Conservation (phyloP, 2,797 vertebrate genomes). For the Schizopygopsis malacanthus region DNA sequence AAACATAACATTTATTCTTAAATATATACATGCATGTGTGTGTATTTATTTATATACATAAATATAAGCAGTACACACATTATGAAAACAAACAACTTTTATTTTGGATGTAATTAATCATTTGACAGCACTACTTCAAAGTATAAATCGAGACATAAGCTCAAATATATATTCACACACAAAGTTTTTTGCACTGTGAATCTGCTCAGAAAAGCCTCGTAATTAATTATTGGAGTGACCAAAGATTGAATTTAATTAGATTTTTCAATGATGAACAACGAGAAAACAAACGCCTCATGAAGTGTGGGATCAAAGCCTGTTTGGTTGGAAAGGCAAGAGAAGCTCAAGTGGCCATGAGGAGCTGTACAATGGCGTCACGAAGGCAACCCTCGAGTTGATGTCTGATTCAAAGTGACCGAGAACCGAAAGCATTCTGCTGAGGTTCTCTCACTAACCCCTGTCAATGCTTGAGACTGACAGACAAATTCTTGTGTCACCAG, state of each 20-base stretch:
- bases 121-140: too few relatives aligned
- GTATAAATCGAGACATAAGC: not conserved
- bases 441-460: conserved; percentile 62
- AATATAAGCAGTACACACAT: too few relatives aligned
- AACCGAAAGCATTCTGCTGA: conserved; percentile 59
- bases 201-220: not conserved
- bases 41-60: too few relatives aligned
- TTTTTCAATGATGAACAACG: conserved; percentile 56
- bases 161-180: not conserved
- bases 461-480: conserved; percentile 66
- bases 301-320: conserved; percentile 61
- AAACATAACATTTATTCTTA: too few relatives aligned
- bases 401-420: conserved; percentile 67
- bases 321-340: conserved; percentile 63
- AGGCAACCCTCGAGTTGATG: conserved; percentile 37
- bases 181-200: not conserved
- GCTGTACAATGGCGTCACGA: conserved; percentile 38
- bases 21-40: too few relatives aligned
- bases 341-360: conserved; percentile 69
- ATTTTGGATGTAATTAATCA: too few relatives aligned
- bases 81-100: too few relatives aligned
- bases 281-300: conserved; percentile 45
- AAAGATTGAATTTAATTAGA: conserved; percentile 49
- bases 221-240: not conserved
- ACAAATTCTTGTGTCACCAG: conserved; percentile 50